phyloP scores from a whole-genome alignment of 2,113 vertebrate genomes.

The Hyperoodon ampullatus region DNA sequence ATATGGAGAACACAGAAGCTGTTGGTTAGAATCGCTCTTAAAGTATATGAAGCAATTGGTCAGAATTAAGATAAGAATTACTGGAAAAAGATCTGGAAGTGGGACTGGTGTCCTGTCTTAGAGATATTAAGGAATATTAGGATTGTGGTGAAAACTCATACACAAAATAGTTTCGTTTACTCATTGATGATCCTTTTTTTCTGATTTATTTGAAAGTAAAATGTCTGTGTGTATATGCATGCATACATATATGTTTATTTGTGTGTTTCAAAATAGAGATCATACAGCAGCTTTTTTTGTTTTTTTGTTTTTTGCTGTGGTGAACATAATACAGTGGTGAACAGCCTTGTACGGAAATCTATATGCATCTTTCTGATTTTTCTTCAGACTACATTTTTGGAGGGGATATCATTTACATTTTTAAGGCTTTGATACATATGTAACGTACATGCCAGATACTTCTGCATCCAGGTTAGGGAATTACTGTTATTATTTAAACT shows the following conservation, averaged over 20 bases:
- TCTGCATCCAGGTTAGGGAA: neutral
- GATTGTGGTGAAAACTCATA: neutral
- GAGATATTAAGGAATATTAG: neutral
- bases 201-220: constrained; percentile 27
- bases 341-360: neutral
- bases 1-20: neutral
- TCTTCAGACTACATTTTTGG: neutral
- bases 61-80: neutral
- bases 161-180: neutral
- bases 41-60: neutral
- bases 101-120: neutral
- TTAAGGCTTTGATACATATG: neutral
- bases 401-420: neutral
- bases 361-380: constrained; percentile 6
- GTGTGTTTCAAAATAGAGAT: neutral
- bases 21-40: neutral
- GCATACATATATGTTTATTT: neutral
- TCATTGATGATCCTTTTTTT: neutral
- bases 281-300: neutral
- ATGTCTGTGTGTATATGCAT: neutral
- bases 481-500: neutral
- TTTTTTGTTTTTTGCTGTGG: neutral
- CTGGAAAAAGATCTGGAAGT: neutral
- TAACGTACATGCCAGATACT: neutral
- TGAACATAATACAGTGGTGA: neutral